Evolutionary conservation across 1,140 invertebrate genomes (phyloP).

Genomic region (Gryon sp.): DNA sequence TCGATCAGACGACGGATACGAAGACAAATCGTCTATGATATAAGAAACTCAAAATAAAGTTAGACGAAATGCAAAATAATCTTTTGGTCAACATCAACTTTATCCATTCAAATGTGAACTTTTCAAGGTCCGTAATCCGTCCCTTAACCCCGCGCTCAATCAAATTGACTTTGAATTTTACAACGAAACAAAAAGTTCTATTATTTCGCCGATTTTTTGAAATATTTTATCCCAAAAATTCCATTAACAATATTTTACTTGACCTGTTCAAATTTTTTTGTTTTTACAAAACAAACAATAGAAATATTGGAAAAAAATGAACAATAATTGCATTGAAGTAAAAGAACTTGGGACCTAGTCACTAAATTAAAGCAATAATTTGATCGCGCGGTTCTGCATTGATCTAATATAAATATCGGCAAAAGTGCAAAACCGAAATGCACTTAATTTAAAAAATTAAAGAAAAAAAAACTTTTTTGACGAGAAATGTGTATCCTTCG

Average conservation of each 20-base stretch:
- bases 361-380: constrained; percentile 58
- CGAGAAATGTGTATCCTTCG: constrained; percentile 59
- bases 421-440: constrained; percentile 29
- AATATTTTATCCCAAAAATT: too few species aligned
- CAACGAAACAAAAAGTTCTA: too few species aligned
- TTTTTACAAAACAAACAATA: too few species aligned
- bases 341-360: constrained; percentile 38
- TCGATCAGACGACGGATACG: constrained; percentile 70
- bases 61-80: not conserved
- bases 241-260: too few species aligned
- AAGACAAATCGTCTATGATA: constrained; percentile 71
- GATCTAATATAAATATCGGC: constrained; percentile 32
- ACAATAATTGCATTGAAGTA: too few species aligned
- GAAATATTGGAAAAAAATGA: too few species aligned
- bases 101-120: constrained; percentile 30
- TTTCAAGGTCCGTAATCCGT: constrained; percentile 11
- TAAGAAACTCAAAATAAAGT: constrained; percentile 19
- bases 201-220: too few species aligned
- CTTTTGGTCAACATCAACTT: constrained; percentile 17
- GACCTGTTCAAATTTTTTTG: too few species aligned
- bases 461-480: constrained; percentile 1
- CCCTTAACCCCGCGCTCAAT: constrained; percentile 12
- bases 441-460: constrained; percentile 4
- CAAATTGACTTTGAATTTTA: constrained; percentile 7
- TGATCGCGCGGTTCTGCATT: constrained; percentile 25